Conservation (phyloP, 2,797 vertebrate genomes). For the Manis pentadactyla region DNA sequence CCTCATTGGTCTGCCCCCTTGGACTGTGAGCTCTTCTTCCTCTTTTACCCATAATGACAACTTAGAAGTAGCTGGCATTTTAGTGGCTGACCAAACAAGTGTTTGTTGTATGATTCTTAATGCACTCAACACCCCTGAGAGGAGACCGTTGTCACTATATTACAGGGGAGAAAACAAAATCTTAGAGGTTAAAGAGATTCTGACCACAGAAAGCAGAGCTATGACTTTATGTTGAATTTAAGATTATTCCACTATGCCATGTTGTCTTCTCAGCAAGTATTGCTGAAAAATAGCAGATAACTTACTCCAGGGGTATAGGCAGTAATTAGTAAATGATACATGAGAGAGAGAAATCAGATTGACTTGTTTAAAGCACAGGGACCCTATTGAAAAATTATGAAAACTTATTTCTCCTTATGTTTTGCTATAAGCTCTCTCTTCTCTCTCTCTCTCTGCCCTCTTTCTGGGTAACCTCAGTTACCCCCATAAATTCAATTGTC, state of each 20-base stretch:
- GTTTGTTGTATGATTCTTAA: neutral
- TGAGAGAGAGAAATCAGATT: neutral
- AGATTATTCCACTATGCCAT: neutral
- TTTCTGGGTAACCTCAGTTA: neutral
- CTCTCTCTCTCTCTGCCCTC: neutral
- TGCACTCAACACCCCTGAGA: neutral
- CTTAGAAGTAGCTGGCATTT: neutral
- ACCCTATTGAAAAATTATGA: neutral
- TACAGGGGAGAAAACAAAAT: neutral
- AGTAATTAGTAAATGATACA: neutral
- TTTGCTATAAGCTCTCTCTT: neutral
- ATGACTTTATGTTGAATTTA: neutral
- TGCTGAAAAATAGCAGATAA: neutral
- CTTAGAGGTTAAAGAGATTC: neutral
- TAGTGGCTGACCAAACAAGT: neutral
- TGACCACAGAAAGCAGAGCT: neutral
- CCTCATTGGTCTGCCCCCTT: neutral
- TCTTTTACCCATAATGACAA: neutral
- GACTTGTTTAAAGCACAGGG: neutral
- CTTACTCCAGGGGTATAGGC: neutral
- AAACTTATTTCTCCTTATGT: neutral
- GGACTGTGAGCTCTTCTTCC: neutral
- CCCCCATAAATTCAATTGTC: neutral
- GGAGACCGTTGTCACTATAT: neutral
- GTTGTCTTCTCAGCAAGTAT: neutral